phyloP scores from a whole-genome alignment of 2,888 invertebrate species.

The Heliconius charithonia region DNA sequence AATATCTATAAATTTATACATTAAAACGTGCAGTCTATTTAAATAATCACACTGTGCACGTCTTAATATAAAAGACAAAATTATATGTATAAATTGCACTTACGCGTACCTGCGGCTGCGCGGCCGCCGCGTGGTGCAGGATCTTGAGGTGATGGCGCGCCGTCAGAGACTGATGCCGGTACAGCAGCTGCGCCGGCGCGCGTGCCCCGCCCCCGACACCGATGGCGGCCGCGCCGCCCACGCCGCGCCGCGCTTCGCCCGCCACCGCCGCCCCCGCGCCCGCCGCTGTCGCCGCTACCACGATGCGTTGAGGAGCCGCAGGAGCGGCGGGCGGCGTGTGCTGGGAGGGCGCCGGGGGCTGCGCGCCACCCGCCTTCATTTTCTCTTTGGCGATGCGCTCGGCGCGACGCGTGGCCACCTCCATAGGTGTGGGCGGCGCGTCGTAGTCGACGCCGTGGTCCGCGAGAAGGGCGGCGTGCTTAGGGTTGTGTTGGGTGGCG shows the following conservation, averaged over 20 bases:
- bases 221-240: slow-evolving; percentile 54
- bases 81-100: neutral
- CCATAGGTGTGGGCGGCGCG: slow-evolving; percentile 91
- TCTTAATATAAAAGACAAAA: no score
- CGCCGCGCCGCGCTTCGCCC: slow-evolving; percentile 64
- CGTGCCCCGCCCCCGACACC: slow-evolving; percentile 59
- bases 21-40: no score
- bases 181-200: slow-evolving; percentile 77
- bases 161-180: slow-evolving; percentile 84
- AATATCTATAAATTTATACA: no score
- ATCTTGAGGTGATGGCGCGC: slow-evolving; percentile 79
- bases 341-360: slow-evolving; percentile 76
- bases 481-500: slow-evolving; percentile 90
- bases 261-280: slow-evolving; percentile 68
- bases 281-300: slow-evolving; percentile 68
- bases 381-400: slow-evolving; percentile 94
- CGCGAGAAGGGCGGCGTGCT: slow-evolving; percentile 91
- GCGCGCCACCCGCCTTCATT: slow-evolving; percentile 75
- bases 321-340: slow-evolving; percentile 63
- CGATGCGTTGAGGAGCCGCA: slow-evolving; percentile 81
- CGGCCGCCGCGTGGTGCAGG: slow-evolving; percentile 68
- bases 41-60: no score
- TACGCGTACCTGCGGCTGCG: slow-evolving; percentile 55
- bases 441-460: slow-evolving; percentile 95
- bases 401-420: slow-evolving; percentile 91